Conservation (phyloP, 1,140 invertebrate species). For the Neodiprion fabricii region DNA sequence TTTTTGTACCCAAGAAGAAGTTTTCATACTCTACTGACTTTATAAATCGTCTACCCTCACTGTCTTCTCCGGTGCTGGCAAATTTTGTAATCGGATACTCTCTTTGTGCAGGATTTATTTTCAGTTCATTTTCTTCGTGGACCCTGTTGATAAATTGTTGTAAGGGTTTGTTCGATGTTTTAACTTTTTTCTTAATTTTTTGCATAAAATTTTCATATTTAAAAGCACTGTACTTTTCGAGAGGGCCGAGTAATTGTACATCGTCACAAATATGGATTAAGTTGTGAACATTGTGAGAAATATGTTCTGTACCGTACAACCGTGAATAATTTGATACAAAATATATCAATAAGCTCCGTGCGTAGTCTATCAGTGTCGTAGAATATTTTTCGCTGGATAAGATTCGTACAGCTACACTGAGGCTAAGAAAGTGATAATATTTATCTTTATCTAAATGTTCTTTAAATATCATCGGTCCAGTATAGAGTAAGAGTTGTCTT, state of each 20-base stretch:
- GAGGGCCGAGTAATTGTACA: conserved; percentile 38
- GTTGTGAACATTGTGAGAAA: conserved; percentile 28
- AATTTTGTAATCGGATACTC: background rate
- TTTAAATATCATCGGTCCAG: background rate
- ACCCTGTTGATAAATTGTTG: conserved; percentile 14
- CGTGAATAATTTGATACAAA: too few relatives aligned
- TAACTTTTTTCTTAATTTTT: background rate
- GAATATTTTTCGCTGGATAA: conserved; percentile 16
- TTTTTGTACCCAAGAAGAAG: background rate
- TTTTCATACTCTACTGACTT: background rate
- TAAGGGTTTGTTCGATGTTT: conserved; percentile 15
- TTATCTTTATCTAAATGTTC: background rate
- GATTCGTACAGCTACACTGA: background rate
- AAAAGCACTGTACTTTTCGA: conserved; percentile 51
- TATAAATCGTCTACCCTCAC: background rate
- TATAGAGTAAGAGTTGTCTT: background rate
- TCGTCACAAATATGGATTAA: conserved; percentile 48
- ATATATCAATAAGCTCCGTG: too few relatives aligned
- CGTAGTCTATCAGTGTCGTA: too few relatives aligned
- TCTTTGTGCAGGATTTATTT: background rate
- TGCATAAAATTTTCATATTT: conserved; percentile 46
- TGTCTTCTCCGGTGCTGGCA: background rate
- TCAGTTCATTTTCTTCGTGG: background rate
- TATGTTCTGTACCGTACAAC: conserved; percentile 23
- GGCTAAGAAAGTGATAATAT: background rate